These are phyloP conservation scores for Drosophila diplacantha DNA, from an alignment of 2,888 invertebrate species.

Conservation along the genomic window DNA sequence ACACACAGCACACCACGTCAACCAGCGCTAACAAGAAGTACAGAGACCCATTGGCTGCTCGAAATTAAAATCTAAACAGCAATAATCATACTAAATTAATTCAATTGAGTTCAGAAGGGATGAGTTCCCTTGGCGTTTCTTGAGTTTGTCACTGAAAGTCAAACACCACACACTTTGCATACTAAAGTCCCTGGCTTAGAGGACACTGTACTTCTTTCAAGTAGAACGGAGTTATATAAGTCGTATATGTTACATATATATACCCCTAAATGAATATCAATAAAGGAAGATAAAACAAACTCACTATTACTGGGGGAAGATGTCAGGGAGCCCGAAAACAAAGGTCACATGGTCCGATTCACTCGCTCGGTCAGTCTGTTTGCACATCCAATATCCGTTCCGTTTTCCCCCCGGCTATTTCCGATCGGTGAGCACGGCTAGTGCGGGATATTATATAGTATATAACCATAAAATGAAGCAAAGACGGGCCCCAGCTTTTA, in stretches of 20 bases:
- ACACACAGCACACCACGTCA: constrained; percentile 1
- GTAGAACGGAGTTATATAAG: constrained; percentile 16
- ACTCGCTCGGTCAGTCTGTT: constrained; percentile 1
- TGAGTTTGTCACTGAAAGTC: neutral
- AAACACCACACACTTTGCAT: neutral
- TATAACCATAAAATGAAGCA: neutral
- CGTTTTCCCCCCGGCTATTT: neutral
- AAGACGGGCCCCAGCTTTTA: neutral
- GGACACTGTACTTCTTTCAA: constrained; percentile 13
- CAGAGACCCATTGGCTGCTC: constrained; percentile 1
- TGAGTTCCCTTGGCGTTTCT: neutral
- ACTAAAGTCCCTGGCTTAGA: neutral
- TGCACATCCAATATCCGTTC: neutral
- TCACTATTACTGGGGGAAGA: constrained; percentile 10
- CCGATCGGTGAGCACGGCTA: constrained; percentile 11
- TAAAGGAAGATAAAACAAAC: constrained; percentile 25
- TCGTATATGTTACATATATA: constrained; percentile 35
- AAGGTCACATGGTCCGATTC: neutral
- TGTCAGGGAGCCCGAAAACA: neutral
- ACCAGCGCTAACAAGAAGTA: neutral
- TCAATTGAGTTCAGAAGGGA: neutral
- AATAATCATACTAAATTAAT: neutral
- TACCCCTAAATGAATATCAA: constrained; percentile 24
- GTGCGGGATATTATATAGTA: too few relatives aligned
- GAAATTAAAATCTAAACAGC: neutral